Conservation (phyloP, 2,888 invertebrate species). For the Ernsta delagoae region DNA sequence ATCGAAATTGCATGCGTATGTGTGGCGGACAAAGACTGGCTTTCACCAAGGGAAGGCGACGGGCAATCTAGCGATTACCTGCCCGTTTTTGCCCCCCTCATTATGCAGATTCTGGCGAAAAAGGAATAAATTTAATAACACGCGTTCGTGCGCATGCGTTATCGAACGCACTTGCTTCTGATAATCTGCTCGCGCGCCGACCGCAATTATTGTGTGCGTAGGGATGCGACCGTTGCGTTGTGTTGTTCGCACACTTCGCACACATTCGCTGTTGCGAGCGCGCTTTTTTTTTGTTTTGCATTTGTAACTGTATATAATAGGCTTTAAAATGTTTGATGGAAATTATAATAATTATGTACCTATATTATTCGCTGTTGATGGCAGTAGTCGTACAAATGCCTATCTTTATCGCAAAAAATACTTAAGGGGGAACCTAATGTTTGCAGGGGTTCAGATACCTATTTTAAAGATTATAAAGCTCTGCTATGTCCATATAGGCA, state of each 20-base stretch:
- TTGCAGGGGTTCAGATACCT: too few relatives aligned
- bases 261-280: conserved; percentile 8
- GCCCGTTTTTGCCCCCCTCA: conserved; percentile 78
- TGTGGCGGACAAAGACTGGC: conserved; percentile 68
- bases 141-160: conserved; percentile 82
- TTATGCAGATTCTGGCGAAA: conserved; percentile 84
- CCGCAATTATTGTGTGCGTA: conserved; percentile 65
- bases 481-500: too few relatives aligned
- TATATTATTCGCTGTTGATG: too few relatives aligned
- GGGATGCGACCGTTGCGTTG: conserved; percentile 30
- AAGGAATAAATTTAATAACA: conserved; percentile 85
- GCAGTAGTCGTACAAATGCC: too few relatives aligned
- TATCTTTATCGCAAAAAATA: too few relatives aligned
- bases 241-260: conserved; percentile 5
- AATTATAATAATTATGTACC: too few relatives aligned
- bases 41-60: conserved; percentile 77
- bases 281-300: conserved; percentile 2
- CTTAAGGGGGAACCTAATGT: too few relatives aligned
- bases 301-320: conserved; percentile 1
- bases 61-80: conserved; percentile 80
- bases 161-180: conserved; percentile 83
- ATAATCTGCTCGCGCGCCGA: conserved; percentile 79
- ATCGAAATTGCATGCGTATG: conserved; percentile 63
- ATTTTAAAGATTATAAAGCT: too few relatives aligned
- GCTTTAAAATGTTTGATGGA: not conserved